These are phyloP conservation scores for Athene noctua DNA, from an alignment of 2,113 vertebrate species.

Conservation along the genomic window DNA sequence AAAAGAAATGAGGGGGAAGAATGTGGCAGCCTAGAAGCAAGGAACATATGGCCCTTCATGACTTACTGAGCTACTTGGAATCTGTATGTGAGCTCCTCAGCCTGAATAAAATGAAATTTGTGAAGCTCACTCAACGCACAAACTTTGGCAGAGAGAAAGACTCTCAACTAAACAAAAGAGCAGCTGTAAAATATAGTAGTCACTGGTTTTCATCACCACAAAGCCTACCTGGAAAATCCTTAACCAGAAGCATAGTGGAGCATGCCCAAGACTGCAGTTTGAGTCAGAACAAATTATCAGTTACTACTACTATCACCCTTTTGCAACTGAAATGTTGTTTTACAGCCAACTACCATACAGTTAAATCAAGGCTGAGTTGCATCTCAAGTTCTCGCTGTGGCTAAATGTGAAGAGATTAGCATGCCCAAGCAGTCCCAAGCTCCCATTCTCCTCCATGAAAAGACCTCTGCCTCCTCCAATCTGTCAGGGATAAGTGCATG, in stretches of 20 bases:
- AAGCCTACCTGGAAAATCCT: not conserved
- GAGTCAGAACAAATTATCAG: not conserved
- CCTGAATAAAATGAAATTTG: not conserved
- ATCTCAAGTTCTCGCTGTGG: not conserved
- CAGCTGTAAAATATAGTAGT: not conserved
- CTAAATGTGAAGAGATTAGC: not conserved
- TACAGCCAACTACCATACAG: not conserved
- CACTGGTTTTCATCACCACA: not conserved
- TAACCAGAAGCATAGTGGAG: not conserved
- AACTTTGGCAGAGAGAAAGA: not conserved
- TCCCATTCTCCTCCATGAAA: not conserved
- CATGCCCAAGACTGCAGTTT: not conserved
- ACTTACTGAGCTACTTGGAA: conserved; percentile 51
- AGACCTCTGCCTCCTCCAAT: not conserved
- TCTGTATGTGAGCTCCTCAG: not conserved
- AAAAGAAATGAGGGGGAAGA: not conserved
- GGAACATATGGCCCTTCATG: not conserved
- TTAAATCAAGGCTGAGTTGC: not conserved
- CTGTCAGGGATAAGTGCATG: not conserved
- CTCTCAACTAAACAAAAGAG: not conserved
- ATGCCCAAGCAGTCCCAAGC: not conserved
- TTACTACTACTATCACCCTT: not conserved
- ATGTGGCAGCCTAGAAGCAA: not conserved
- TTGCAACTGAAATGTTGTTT: not conserved
- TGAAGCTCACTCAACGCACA: not conserved